Evolutionary conservation across 2,797 vertebrate genomes (phyloP), one percentile per base, ranked within the genome.

Genomic region (Synanceia verrucosa): DNA sequence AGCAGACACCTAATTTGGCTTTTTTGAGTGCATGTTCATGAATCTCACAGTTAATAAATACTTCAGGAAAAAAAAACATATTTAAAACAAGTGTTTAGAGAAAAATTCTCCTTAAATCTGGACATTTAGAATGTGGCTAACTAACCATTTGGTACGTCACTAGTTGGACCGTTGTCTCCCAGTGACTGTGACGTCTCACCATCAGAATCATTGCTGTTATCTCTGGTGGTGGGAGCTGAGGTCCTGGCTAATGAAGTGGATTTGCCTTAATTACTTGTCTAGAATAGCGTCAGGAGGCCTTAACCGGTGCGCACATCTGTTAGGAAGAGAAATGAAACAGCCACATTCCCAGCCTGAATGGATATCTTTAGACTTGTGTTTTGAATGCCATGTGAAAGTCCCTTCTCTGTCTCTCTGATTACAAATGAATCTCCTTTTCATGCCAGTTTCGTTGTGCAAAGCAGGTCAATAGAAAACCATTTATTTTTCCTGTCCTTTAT

Each of bases 381-480:
- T 63, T 86, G 73, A 84, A 87, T 70, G 76, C 73, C 77, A 58
- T 78, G 84, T 78, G 87, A 90, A 88, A 64, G 63, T 85, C 36
- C 69, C 64, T 62, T 65, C 73, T 81, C 76, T 81, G 86, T 84
- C 78, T 78, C 73, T 75, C 43, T 56, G 72, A 79, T 89, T 89
- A 91, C 82, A 89, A 88, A 92, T 91, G 65, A 90, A 88, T 91
- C 84, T 84, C 78, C 72, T 29, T 89, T 85, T 88, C 86, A 81
- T 79, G 52, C 70, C 75, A 67, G 36, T 85, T 82, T 76, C 70
- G 79, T 93, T 92, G 90, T 92, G 87, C 82, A 88, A 88, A 92
- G 88, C 83, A 87, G 86, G 87, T 93, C 86, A 90, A 93, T 90
- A 85, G 88, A 87, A 82, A 88, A 88, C 79, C 87, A 92, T 91